Evolutionary conservation across 2,113 vertebrate species (phyloP).

Genomic region (Caretta caretta): DNA sequence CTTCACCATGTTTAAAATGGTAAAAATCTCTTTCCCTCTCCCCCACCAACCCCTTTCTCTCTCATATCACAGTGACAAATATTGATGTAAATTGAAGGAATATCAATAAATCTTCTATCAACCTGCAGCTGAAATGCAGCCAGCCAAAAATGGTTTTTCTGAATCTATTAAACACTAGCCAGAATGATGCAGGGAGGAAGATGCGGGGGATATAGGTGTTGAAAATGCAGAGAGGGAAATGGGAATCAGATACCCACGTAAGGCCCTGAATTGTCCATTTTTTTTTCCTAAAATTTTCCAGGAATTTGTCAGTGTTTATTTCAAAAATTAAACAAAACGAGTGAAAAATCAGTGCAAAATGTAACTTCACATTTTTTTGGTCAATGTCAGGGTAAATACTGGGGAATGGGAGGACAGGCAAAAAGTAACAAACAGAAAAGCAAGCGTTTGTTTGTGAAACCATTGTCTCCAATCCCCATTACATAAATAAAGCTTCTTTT

Average conservation of each 20-base stretch:
- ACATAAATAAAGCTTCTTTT: too few relatives aligned
- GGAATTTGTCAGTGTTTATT: too few relatives aligned
- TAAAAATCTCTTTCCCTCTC: neutral
- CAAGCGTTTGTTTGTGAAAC: too few relatives aligned
- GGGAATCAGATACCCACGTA: constrained; percentile 34
- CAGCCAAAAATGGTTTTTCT: constrained; percentile 58
- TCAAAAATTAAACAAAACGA: too few relatives aligned
- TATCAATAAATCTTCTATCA: constrained; percentile 77
- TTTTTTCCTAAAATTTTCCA: too few relatives aligned
- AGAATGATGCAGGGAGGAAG: constrained; percentile 83
- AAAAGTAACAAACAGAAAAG: too few relatives aligned
- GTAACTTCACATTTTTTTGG: too few relatives aligned
- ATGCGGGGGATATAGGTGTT: constrained; percentile 80
- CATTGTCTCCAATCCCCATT: too few relatives aligned
- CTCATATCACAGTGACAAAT: constrained; percentile 59
- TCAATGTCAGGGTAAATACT: too few relatives aligned
- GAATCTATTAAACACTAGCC: constrained; percentile 69
- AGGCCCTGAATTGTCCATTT: too few relatives aligned
- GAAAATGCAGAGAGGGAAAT: constrained; percentile 21
- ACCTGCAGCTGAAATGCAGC: constrained; percentile 69
- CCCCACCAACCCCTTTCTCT: constrained; percentile 2
- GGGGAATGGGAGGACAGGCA: too few relatives aligned
- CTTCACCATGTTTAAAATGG: constrained; percentile 1
- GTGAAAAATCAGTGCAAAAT: too few relatives aligned
- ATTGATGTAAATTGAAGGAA: constrained; percentile 62